A percentile compares a stretch with the other conserved stretches of the same genome.
phyloP scores from a whole-genome alignment of 2,797 vertebrate species.

The Pogoniulus pusillus region DNA sequence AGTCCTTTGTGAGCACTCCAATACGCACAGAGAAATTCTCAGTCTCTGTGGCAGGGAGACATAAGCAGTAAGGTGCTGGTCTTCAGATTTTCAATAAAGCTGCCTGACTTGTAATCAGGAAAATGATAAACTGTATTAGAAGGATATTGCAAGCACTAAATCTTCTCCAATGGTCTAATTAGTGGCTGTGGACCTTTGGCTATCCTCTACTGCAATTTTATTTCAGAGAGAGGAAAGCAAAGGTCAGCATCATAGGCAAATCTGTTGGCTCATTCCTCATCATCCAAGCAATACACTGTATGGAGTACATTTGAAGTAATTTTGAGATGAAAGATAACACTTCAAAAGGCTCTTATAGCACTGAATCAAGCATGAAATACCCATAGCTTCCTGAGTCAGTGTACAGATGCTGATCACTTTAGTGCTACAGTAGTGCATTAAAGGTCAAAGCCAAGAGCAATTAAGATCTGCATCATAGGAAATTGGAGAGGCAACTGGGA shows the following conservation, averaged over 20 bases:
- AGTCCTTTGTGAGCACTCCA: background rate
- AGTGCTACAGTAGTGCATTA: background rate
- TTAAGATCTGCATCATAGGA: background rate
- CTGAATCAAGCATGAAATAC: background rate
- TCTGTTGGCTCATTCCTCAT: background rate
- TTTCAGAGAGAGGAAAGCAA: background rate
- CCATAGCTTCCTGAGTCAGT: background rate
- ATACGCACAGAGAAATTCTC: background rate
- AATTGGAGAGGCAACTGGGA: background rate
- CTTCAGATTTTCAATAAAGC: background rate
- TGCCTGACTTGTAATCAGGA: slow-evolving; percentile 14
- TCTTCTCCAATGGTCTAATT: background rate
- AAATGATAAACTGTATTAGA: slow-evolving; percentile 12
- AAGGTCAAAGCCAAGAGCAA: slow-evolving; percentile 42
- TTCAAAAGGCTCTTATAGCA: background rate
- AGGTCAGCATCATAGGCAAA: background rate
- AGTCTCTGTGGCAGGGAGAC: background rate
- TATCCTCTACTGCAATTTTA: background rate
- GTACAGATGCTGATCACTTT: background rate
- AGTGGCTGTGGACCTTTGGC: background rate
- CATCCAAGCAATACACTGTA: background rate
- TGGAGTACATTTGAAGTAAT: background rate
- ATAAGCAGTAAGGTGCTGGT: background rate
- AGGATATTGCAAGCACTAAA: slow-evolving; percentile 11
- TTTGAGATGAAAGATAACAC: background rate